These are phyloP conservation scores for Cassiopea xamachana DNA, from an alignment of 30 jellyfish, hydroid and myxozoan species.

Conservation along the genomic window DNA sequence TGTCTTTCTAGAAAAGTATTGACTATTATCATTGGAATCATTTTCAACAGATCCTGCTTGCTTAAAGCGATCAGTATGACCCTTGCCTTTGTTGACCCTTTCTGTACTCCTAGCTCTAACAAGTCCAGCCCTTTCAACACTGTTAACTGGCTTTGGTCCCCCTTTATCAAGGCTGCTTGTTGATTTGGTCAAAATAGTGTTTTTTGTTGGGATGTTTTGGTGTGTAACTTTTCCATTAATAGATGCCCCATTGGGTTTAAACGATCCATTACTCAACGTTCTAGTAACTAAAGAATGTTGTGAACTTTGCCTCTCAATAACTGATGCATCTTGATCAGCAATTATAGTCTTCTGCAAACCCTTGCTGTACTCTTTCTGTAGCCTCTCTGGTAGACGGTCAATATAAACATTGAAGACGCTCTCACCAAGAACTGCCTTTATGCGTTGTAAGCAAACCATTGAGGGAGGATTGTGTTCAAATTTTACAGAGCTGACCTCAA, in stretches of 20 bases:
- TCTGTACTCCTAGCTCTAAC: constrained; percentile 77
- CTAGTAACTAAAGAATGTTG: constrained; percentile 42
- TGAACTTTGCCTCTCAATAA: constrained; percentile 28
- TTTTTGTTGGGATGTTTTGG: not conserved
- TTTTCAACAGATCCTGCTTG: constrained; percentile 32
- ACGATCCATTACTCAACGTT: constrained; percentile 35
- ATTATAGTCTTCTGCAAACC: constrained; percentile 46
- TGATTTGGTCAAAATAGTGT: constrained; percentile 32
- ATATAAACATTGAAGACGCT: constrained; percentile 57
- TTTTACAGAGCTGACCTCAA: constrained; percentile 66
- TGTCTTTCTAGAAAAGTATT: constrained; percentile 27
- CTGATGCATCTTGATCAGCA: constrained; percentile 55
- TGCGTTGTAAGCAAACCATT: constrained; percentile 77
- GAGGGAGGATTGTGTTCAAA: constrained; percentile 84
- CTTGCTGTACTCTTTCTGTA: constrained; percentile 50
- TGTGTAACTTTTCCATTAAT: not conserved
- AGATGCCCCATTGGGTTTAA: constrained; percentile 22
- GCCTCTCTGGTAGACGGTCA: constrained; percentile 71
- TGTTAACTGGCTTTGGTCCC: constrained; percentile 65
- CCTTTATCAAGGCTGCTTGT: constrained; percentile 56
- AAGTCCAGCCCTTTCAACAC: constrained; percentile 69
- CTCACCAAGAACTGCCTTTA: constrained; percentile 79
- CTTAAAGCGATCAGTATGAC: constrained; percentile 22
- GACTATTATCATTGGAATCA: constrained; percentile 12
- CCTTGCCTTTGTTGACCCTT: constrained; percentile 35